Percentiles rank a stretch among this genome's conserved stretches.
These are phyloP conservation scores for Chymomyza amoena DNA, from an alignment of 2,888 invertebrate genomes.

Conservation along the genomic window DNA sequence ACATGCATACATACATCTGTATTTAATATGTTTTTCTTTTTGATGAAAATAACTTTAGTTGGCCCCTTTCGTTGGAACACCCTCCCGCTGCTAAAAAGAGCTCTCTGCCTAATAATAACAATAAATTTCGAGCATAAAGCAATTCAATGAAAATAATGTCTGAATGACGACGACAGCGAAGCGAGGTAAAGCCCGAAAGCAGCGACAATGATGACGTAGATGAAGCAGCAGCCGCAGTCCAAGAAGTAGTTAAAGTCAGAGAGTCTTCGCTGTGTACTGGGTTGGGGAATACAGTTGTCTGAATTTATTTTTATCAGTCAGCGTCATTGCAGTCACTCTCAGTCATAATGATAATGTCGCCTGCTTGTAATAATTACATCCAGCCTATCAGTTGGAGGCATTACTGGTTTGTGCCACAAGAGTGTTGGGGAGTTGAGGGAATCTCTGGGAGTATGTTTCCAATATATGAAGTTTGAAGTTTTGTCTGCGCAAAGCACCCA, in stretches of 20 bases:
- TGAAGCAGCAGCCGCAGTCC: constrained; percentile 12
- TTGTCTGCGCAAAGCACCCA: constrained; percentile 2
- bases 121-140: constrained; percentile 68
- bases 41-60: constrained; percentile 30
- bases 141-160: constrained; percentile 63
- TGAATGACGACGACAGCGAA: constrained; percentile 41
- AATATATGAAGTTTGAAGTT: constrained; percentile 9
- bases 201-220: constrained; percentile 2
- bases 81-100: not conserved
- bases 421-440: not conserved
- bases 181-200: not conserved
- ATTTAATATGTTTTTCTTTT: constrained; percentile 1
- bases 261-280: not conserved
- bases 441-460: constrained; percentile 28
- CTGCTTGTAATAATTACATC: constrained; percentile 52
- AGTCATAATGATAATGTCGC: constrained; percentile 43
- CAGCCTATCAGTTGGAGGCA: not conserved
- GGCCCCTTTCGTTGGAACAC: not conserved
- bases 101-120: constrained; percentile 59
- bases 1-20: constrained; percentile 23
- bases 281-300: not conserved
- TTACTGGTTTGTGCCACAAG: constrained; percentile 18
- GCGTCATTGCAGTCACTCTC: constrained; percentile 30
- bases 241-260: constrained; percentile 39
- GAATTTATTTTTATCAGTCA: constrained; percentile 63